Base-by-base conservation (phyloP, 2,888 invertebrate genomes). In the Tenthredo livida region DNA sequence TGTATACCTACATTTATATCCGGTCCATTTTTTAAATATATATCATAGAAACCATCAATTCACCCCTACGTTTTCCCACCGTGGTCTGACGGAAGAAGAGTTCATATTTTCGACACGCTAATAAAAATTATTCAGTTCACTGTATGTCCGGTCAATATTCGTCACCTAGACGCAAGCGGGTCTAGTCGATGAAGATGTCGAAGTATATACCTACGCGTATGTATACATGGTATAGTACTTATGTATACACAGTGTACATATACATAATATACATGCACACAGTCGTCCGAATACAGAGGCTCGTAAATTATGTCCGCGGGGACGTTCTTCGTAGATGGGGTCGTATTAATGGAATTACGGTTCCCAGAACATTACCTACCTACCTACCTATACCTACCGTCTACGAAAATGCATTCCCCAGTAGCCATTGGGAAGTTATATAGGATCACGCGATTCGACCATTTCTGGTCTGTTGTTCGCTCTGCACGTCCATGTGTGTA, bases 341-440 rank as follows among this genome's bases (percentile, higher is more conserved):
- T 77, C 54, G 77, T 33, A 54, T 54, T 77, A 77, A 54, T 77
- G 77, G 77, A 77, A 54, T 77, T 77, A 54, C 77, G 77, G 54
- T 54, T 25, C 54, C n/a, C 50, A 12, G 77, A 33, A 33, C 54
- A 77, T 54, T 17, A 33, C 54, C 33, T 7, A n/a, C 33, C n/a
- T 6, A 4, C 15, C 17, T 7, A 37, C n/a, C 33, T n/a, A n/a
- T n/a, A n/a, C n/a, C n/a, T 7, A 37, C n/a, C 37, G 72, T 77
- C 21, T 4, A 29, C 47, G 75, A 47, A 47, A 75, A 75, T 47
- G 75, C 75, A 75, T 75, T 75, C 43, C 47, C 75, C 12, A 75
- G 25, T 47, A 75, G 25, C 47, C 47, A 75, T 15, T 47, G 21
- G 21, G 43, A 43, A 47, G 43, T 75, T 75, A 47, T 12, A 47